A percentile compares a stretch with the other conserved stretches of the same genome.
phyloP scores from a whole-genome alignment of 2,113 vertebrate species.

The Chloebia gouldiae region DNA sequence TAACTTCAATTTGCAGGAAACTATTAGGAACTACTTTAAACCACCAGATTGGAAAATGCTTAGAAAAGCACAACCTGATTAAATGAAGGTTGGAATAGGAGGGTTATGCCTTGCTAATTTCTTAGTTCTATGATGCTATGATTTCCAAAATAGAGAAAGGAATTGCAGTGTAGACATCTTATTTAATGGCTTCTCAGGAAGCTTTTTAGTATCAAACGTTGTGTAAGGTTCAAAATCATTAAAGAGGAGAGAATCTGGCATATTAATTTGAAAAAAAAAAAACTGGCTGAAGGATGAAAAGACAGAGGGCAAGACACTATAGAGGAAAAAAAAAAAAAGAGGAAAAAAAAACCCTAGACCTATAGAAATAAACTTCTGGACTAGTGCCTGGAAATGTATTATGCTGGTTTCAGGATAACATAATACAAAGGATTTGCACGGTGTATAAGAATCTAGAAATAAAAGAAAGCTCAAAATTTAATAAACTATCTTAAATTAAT shows the following conservation, averaged over 20 bases:
- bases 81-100: neutral
- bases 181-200: conserved; percentile 11
- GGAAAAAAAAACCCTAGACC: neutral
- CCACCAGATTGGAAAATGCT: neutral
- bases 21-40: conserved; percentile 28
- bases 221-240: conserved; percentile 28
- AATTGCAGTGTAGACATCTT: neutral
- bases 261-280: neutral
- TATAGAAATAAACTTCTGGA: neutral
- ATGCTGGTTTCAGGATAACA: neutral
- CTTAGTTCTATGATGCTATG: neutral
- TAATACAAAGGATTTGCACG: neutral
- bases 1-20: neutral
- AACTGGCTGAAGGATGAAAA: conserved; percentile 21
- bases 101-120: neutral
- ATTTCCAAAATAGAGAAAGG: neutral
- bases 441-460: neutral
- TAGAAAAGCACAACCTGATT: conserved; percentile 40
- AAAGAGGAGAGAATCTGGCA: conserved; percentile 1
- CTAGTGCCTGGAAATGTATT: neutral
- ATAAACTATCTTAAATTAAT: neutral
- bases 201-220: conserved; percentile 13
- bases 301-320: neutral
- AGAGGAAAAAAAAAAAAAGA: neutral
- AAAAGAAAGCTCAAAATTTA: neutral